Evolutionary conservation across 1,140 invertebrate genomes (phyloP).

Genomic region (Drosophila auraria): DNA sequence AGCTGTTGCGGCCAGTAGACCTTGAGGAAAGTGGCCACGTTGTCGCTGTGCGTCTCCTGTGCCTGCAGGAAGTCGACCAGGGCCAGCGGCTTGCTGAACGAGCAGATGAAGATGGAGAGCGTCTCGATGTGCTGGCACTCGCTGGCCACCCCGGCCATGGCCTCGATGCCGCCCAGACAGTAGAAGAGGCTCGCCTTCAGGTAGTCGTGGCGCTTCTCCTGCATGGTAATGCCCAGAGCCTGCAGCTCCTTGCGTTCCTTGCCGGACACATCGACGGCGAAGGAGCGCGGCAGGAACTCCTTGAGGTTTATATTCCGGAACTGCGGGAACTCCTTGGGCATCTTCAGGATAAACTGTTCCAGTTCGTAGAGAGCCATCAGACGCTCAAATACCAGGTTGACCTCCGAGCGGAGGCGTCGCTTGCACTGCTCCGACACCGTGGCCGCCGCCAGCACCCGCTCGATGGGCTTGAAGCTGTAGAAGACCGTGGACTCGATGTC

Average conservation of each 20-base stretch:
- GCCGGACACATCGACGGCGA: conserved; percentile 33
- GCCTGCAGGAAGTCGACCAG: conserved; percentile 65
- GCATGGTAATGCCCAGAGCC: conserved; percentile 45
- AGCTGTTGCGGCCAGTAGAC: conserved; percentile 72
- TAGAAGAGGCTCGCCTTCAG: conserved; percentile 66
- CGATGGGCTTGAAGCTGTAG: conserved; percentile 68
- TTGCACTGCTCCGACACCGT: conserved; percentile 58
- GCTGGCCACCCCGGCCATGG: conserved; percentile 67
- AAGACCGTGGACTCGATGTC: conserved; percentile 65
- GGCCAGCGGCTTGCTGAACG: conserved; percentile 65
- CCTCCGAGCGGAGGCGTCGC: conserved; percentile 59
- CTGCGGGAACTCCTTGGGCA: conserved; percentile 77
- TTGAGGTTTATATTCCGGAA: conserved; percentile 60
- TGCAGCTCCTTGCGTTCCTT: conserved; percentile 52
- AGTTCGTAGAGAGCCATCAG: conserved; percentile 78
- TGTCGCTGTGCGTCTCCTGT: conserved; percentile 71
- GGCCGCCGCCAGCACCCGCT: conserved; percentile 39
- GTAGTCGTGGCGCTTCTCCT: conserved; percentile 38
- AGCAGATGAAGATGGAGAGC: conserved; percentile 57
- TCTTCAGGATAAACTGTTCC: conserved; percentile 72
- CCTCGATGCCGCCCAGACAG: conserved; percentile 62
- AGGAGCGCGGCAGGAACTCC: conserved; percentile 59
- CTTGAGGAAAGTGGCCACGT: conserved; percentile 66
- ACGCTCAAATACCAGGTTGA: conserved; percentile 75
- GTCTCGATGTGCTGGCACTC: conserved; percentile 75